Conservation (phyloP, 1,140 invertebrate species). For the Drosophila setifemur region DNA sequence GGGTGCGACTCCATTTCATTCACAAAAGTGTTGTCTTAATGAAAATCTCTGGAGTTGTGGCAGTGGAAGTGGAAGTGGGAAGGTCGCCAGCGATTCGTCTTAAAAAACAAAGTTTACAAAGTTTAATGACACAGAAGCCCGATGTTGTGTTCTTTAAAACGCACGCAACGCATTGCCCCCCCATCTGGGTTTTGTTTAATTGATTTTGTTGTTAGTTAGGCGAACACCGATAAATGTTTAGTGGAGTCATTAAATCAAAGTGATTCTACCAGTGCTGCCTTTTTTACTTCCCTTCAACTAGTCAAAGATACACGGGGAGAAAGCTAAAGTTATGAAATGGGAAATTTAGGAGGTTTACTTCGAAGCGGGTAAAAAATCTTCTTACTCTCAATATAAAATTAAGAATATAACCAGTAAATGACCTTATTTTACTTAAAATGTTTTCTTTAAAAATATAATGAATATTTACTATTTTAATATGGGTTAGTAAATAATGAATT, state of each 20-base stretch:
- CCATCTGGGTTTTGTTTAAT: constrained; percentile 43
- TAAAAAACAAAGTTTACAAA: constrained; percentile 7
- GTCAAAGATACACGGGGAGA: neutral
- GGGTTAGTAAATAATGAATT: too few relatives aligned
- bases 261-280: constrained; percentile 8
- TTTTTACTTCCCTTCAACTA: neutral
- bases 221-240: constrained; percentile 39
- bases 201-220: constrained; percentile 53
- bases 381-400: too few relatives aligned
- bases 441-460: too few relatives aligned
- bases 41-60: constrained; percentile 36
- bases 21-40: constrained; percentile 55
- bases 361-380: too few relatives aligned
- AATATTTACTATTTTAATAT: too few relatives aligned
- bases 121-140: constrained; percentile 43
- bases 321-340: neutral
- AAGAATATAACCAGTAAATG: too few relatives aligned
- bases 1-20: constrained; percentile 44
- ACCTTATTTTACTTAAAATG: too few relatives aligned
- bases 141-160: constrained; percentile 2
- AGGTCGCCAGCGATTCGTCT: constrained; percentile 32
- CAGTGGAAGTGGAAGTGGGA: constrained; percentile 46
- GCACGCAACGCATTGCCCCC: neutral
- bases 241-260: constrained; percentile 34
- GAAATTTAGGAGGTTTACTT: too few relatives aligned